These are phyloP conservation scores for Paradoxurus hermaphroditus DNA, from an alignment of 2,113 vertebrate species.

Conservation along the genomic window DNA sequence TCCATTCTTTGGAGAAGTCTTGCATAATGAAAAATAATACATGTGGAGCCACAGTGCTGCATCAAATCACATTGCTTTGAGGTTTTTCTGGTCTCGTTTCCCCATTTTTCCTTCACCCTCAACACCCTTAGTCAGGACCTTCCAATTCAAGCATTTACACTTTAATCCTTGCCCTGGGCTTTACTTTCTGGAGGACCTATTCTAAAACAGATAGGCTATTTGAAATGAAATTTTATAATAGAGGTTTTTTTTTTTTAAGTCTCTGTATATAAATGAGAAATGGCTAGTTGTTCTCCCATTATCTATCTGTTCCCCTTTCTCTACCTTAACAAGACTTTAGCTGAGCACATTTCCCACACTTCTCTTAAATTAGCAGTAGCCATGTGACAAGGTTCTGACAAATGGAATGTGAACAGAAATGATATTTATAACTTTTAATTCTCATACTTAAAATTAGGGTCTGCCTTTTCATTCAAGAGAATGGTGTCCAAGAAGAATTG, in stretches of 20 bases:
- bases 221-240: background rate
- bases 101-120: background rate
- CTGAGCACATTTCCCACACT: background rate
- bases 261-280: background rate
- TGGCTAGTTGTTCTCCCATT: background rate
- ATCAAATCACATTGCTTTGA: background rate
- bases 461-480: background rate
- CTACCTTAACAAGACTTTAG: background rate
- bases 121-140: background rate
- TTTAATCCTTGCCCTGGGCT: background rate
- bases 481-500: background rate
- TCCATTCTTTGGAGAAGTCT: background rate
- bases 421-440: background rate
- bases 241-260: background rate
- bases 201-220: background rate
- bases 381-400: background rate
- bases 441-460: background rate
- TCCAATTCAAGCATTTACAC: background rate
- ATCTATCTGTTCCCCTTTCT: background rate
- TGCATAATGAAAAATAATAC: background rate
- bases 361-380: background rate
- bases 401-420: background rate
- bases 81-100: background rate
- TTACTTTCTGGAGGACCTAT: background rate
- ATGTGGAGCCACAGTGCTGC: background rate